phyloP scores from a whole-genome alignment of 1,140 invertebrate species.

The Aphidius ervi region DNA sequence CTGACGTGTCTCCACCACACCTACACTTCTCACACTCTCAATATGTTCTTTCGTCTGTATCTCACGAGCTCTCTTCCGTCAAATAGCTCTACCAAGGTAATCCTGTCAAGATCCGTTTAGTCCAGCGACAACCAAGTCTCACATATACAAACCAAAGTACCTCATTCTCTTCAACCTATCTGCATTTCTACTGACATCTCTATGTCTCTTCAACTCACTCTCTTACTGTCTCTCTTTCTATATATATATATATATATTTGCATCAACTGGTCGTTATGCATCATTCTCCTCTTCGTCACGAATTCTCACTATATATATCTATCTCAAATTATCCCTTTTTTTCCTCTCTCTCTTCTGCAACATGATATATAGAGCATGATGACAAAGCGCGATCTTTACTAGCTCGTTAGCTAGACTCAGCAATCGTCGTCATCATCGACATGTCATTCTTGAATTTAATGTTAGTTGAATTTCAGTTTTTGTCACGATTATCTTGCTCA shows the following conservation, averaged over 20 bases:
- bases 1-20: constrained; percentile 31
- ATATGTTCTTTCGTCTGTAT: constrained; percentile 25
- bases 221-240: constrained; percentile 19
- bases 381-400: constrained; percentile 51
- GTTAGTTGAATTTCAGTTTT: too few relatives aligned
- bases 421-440: constrained; percentile 51
- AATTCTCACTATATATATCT: constrained; percentile 13
- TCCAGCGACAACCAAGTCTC: constrained; percentile 20
- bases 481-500: not conserved
- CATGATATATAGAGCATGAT: constrained; percentile 35
- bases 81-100: constrained; percentile 35
- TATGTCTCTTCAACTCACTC: constrained; percentile 14
- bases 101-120: constrained; percentile 31
- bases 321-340: constrained; percentile 14
- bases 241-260: constrained; percentile 1
- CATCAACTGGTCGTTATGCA: not conserved
- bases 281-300: not conserved
- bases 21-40: not conserved
- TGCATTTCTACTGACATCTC: constrained; percentile 14
- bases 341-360: constrained; percentile 18
- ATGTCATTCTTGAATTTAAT: constrained; percentile 42
- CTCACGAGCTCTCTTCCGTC: constrained; percentile 34
- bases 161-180: constrained; percentile 11
- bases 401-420: constrained; percentile 54
- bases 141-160: constrained; percentile 17